phyloP scores from a whole-genome alignment of 2,113 vertebrate species.

The Camelus bactrianus region DNA sequence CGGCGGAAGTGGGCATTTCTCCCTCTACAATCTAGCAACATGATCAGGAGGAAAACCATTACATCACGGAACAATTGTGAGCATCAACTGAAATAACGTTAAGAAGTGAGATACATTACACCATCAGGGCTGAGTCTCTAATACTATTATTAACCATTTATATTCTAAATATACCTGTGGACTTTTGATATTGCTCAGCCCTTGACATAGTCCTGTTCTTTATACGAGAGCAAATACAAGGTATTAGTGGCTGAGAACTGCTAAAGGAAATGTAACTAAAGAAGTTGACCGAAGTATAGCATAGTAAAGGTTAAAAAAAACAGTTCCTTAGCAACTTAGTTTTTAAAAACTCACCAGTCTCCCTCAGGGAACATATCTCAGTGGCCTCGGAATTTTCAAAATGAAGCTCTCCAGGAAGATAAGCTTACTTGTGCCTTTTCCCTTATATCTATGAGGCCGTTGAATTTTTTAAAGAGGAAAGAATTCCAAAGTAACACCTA shows the following conservation, averaged over 20 bases:
- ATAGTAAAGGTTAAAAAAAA: slow-evolving; percentile 5
- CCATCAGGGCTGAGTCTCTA: background rate
- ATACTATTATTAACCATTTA: no score
- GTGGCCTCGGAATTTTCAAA: slow-evolving; percentile 53
- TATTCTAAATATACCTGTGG: background rate
- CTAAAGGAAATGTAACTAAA: background rate
- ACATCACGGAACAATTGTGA: background rate
- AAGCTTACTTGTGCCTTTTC: background rate
- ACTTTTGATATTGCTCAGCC: background rate
- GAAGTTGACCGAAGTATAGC: background rate
- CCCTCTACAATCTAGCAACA: background rate
- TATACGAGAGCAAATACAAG: background rate
- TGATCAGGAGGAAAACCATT: background rate
- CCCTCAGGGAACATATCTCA: slow-evolving; percentile 27
- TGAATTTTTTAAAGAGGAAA: slow-evolving; percentile 32
- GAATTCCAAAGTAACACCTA: slow-evolving; percentile 8
- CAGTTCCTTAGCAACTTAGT: slow-evolving; percentile 56
- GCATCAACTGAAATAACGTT: background rate
- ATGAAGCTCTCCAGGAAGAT: slow-evolving; percentile 39
- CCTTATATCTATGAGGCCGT: background rate
- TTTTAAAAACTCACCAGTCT: background rate
- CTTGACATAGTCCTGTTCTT: background rate
- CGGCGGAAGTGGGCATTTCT: background rate
- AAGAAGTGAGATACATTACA: background rate
- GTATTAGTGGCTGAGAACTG: background rate